These are phyloP conservation scores for Catostylus mosaicus DNA, from an alignment of 30 jellyfish, hydroid and myxozoan species.

Conservation along the genomic window DNA sequence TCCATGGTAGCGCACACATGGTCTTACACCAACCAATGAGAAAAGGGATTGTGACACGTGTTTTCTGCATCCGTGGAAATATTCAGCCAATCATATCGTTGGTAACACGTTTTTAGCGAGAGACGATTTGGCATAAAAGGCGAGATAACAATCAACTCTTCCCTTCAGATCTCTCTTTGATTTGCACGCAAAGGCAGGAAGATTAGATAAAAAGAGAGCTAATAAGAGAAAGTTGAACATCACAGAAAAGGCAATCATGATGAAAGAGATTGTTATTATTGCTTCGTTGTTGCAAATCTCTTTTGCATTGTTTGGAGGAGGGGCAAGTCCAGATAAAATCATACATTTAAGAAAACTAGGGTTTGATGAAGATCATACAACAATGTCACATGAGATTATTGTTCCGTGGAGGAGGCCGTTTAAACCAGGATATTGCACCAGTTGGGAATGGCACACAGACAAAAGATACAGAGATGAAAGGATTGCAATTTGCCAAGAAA, in stretches of 20 bases:
- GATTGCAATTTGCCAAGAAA: constrained; percentile 80
- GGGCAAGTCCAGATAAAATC: constrained; percentile 41
- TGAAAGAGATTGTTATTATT: neutral
- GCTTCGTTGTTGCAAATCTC: constrained; percentile 32
- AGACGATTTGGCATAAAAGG: constrained; percentile 23
- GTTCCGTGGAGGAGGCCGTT: constrained; percentile 95
- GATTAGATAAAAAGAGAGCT: neutral
- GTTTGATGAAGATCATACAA: constrained; percentile 87
- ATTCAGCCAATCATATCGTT: constrained; percentile 23
- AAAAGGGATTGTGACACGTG: constrained; percentile 35
- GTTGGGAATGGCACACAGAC: constrained; percentile 99
- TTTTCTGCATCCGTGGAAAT: constrained; percentile 34
- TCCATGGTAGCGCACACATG: constrained; percentile 15
- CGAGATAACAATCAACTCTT: neutral
- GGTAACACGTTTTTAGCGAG: neutral
- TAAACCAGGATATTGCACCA: constrained; percentile 96
- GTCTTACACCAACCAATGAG: constrained; percentile 1
- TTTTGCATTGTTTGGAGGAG: constrained; percentile 70
- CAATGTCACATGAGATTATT: constrained; percentile 91
- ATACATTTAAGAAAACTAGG: constrained; percentile 78
- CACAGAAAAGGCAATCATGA: constrained; percentile 25
- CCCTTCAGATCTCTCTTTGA: constrained; percentile 35
- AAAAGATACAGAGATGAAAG: constrained; percentile 77
- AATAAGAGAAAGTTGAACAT: neutral
- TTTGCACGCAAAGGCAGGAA: neutral